Evolutionary conservation across 1,140 invertebrate genomes (phyloP), one percentile per base, ranked within the genome.

Genomic region (Hylaeus anthracinus): DNA sequence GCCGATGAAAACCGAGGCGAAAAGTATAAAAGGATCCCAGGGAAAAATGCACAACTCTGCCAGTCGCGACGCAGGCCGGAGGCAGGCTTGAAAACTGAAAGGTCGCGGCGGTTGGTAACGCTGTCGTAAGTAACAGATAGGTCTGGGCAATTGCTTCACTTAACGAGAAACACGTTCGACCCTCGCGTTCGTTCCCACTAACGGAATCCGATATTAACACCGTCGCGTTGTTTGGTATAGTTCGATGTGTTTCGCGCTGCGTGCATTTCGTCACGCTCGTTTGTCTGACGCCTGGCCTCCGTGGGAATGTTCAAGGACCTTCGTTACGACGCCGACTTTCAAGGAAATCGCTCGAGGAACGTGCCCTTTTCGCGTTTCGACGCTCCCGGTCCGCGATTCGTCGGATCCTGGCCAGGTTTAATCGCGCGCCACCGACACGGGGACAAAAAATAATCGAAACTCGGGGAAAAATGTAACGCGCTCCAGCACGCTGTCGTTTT

Each of bases 101-200:
- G 87, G 85, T 87, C 89, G 87, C 72, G 87, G 90, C 88, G 89
- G 90, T 86, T 90, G 90, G 89, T 92, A 90, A 91, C 89, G 86
- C 39, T 82, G 88, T 87, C 88, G 86, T 90, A 89, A 88, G 90
- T 92, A 92, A 91, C 89, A 90, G 90, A 91, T 90, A 90, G 89
- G 88, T 90, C 81, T 64, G 88, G 86, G 88, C 91, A 92, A 92
- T 92, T 92, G 90, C 90, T 90, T 92, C 90, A 92, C 90, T 92
- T 92, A 92, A 91, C 90, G 90, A 91, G 90, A 92, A 92, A 92
- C 91, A 92, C 91, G 91, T 92, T 92, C 89, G 85, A 88, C 77
- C 87, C 85, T 78, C 81, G 86, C 73, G 67, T 76, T 66, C 86
- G 56, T 79, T 81, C 58, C 72, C 80, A 64, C 82, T 65, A 72